phyloP scores from a whole-genome alignment of 2,113 vertebrate species.

The Atrichornis clamosus region DNA sequence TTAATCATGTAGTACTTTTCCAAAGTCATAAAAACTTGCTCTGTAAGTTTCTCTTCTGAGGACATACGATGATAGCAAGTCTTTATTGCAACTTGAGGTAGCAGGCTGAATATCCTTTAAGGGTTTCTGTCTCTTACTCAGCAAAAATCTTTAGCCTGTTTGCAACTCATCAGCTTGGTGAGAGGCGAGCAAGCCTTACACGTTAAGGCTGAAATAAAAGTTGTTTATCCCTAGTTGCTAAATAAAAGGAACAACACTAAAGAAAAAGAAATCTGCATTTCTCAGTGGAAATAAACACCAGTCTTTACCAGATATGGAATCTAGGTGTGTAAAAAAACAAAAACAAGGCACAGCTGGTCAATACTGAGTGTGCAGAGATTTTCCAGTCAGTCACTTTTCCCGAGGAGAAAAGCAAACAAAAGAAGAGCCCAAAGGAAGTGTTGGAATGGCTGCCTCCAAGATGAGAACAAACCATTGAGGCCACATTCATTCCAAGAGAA shows the following conservation, averaged over 20 bases:
- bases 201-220: not conserved
- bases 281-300: conserved; percentile 24
- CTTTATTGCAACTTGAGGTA: not conserved
- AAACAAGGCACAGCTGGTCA: not conserved
- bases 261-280: not conserved
- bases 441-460: not conserved
- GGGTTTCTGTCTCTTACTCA: conserved; percentile 4
- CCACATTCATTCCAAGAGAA: not conserved
- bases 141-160: not conserved
- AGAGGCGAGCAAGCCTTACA: accelerated
- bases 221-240: not conserved
- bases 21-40: not conserved
- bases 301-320: not conserved
- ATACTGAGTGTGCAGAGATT: not conserved
- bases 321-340: not conserved
- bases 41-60: not conserved
- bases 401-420: conserved; percentile 2
- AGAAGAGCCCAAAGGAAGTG: not conserved
- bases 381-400: not conserved
- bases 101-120: not conserved
- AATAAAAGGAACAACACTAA: not conserved
- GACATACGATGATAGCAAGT: not conserved
- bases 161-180: not conserved
- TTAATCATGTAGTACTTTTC: not conserved
- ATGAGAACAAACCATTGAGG: not conserved